phyloP scores from a whole-genome alignment of 2,888 invertebrate genomes.

The Clanis bilineata region DNA sequence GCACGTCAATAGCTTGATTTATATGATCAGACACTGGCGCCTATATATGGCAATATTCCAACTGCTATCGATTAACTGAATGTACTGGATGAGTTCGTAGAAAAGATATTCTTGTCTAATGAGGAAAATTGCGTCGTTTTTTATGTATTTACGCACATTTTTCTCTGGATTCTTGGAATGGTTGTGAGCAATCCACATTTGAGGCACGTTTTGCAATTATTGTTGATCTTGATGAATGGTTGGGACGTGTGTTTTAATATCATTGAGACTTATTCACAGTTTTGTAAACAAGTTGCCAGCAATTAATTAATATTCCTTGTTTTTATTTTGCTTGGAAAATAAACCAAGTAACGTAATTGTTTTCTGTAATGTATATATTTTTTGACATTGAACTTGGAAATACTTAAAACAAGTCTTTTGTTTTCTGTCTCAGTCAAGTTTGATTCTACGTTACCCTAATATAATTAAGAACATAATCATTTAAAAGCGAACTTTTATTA shows the following conservation, averaged over 20 bases:
- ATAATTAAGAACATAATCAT: too few relatives aligned
- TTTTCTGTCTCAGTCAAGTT: too few relatives aligned
- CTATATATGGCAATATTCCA: slow-evolving; percentile 2
- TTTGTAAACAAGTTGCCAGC: neutral
- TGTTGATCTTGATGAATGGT: neutral
- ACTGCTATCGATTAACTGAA: neutral
- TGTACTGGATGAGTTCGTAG: slow-evolving; percentile 1
- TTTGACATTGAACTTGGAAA: too few relatives aligned
- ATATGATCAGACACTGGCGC: neutral
- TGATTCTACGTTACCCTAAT: too few relatives aligned
- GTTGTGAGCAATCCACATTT: neutral
- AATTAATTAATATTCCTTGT: neutral
- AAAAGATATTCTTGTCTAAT: slow-evolving; percentile 6
- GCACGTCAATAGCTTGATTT: slow-evolving; percentile 13
- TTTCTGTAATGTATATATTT: too few relatives aligned
- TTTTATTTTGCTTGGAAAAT: neutral
- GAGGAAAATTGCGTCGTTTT: slow-evolving; percentile 8
- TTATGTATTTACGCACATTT: neutral
- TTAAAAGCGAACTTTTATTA: too few relatives aligned
- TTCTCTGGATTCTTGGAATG: neutral
- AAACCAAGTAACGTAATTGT: neutral
- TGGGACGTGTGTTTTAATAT: slow-evolving; percentile 2
- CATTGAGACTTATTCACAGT: neutral
- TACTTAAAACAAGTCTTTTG: too few relatives aligned
- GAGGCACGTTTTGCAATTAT: slow-evolving; percentile 8